A percentile compares a stretch with the other conserved stretches of the same genome.
phyloP scores from a whole-genome alignment of 2,113 vertebrate genomes.

The Phaethon lepturus region DNA sequence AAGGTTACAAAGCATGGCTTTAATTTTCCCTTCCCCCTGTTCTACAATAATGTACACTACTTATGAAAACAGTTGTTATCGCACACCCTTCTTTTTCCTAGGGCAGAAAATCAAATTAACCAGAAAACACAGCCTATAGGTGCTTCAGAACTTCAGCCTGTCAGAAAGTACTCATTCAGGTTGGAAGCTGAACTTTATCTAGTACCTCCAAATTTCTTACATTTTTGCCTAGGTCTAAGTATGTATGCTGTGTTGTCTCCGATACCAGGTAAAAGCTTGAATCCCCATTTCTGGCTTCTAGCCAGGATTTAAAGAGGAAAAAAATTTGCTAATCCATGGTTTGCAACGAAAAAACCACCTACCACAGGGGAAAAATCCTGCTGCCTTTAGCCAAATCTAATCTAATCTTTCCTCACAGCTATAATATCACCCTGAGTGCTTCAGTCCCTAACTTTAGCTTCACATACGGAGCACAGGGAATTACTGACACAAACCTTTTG shows the following conservation, averaged over 20 bases:
- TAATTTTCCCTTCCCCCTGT: not conserved
- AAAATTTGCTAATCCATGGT: conserved; percentile 34
- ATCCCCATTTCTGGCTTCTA: conserved; percentile 34
- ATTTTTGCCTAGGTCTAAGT: not conserved
- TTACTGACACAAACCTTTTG: not conserved
- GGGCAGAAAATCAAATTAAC: conserved; percentile 9
- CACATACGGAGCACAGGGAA: not conserved
- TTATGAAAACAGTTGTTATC: not conserved
- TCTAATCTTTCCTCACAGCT: conserved; percentile 47
- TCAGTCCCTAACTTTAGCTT: conserved; percentile 30
- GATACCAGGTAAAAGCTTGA: conserved; percentile 28
- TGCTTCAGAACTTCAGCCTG: conserved; percentile 56
- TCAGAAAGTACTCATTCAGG: not conserved
- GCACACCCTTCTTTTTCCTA: not conserved
- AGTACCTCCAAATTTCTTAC: not conserved
- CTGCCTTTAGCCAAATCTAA: conserved; percentile 54
- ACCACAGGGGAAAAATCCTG: conserved; percentile 34
- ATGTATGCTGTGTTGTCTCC: not conserved
- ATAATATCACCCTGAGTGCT: conserved; percentile 19
- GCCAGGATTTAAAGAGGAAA: conserved; percentile 28
- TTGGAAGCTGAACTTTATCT: not conserved
- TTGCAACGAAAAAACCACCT: conserved; percentile 55
- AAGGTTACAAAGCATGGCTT: not conserved
- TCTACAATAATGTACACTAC: not conserved
- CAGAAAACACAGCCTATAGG: conserved; percentile 7